phyloP scores from a whole-genome alignment of 1,140 invertebrate genomes.

The Hypsibius dujardini region DNA sequence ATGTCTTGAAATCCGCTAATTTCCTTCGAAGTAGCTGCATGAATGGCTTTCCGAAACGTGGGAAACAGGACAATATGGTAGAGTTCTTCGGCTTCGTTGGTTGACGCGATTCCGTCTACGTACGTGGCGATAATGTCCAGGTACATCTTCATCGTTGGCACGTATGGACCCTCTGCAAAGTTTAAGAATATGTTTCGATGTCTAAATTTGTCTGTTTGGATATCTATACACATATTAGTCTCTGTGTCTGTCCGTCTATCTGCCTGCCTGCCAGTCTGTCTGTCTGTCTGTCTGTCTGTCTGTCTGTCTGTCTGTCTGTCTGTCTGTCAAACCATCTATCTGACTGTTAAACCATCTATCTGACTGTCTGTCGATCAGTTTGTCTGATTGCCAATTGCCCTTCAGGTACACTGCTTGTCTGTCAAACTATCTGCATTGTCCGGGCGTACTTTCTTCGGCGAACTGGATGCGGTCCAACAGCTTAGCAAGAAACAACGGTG shows the following conservation, averaged over 20 bases:
- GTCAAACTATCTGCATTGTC: too few species aligned
- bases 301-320: too few species aligned
- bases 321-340: too few species aligned
- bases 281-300: too few species aligned
- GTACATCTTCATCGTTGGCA: conserved; percentile 13
- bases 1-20: conserved; percentile 9
- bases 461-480: neutral
- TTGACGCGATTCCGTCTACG: neutral
- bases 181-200: neutral
- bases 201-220: too few species aligned
- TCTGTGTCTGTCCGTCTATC: too few species aligned
- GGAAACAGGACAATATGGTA: neutral
- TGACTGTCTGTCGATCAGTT: too few species aligned
- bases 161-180: conserved; percentile 8
- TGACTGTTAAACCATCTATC: too few species aligned
- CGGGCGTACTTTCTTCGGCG: neutral
- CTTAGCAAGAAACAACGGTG: neutral
- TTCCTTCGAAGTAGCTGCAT: conserved; percentile 2
- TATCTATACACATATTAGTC: too few species aligned
- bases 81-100: neutral
- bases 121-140: conserved; percentile 15
- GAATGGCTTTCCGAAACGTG: neutral
- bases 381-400: too few species aligned
- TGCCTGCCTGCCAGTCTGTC: too few species aligned
- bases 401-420: too few species aligned